Conservation (phyloP, 2,113 vertebrate genomes). For the Setophaga petechia region DNA sequence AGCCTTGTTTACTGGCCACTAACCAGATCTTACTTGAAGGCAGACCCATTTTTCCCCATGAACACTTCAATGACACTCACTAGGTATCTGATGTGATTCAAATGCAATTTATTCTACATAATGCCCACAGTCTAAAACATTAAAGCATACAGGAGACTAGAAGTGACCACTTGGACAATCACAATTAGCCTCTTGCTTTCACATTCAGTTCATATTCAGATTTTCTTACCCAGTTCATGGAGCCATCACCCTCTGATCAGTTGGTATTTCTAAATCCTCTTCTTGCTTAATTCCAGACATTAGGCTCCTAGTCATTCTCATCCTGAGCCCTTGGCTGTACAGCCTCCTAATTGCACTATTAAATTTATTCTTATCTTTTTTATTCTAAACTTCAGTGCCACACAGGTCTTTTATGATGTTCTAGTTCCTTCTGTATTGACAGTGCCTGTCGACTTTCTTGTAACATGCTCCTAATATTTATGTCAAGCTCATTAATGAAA, state of each 20-base stretch:
- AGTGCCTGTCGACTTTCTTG: background rate
- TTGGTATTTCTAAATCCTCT: background rate
- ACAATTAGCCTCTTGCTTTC: background rate
- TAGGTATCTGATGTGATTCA: background rate
- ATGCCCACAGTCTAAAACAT: background rate
- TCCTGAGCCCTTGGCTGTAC: background rate
- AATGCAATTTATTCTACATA: background rate
- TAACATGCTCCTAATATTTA: conserved; percentile 42
- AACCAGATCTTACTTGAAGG: background rate
- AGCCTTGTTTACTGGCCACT: background rate
- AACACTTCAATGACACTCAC: background rate
- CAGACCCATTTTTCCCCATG: background rate
- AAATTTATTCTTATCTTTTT: background rate
- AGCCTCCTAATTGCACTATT: background rate
- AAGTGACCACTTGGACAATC: background rate
- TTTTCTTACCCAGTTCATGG: background rate
- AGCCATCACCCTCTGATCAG: background rate
- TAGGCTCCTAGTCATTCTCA: background rate
- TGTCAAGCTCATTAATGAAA: conserved; percentile 42
- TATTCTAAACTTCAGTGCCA: background rate
- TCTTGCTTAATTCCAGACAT: background rate
- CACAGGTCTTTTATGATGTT: background rate
- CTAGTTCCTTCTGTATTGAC: conserved; percentile 30
- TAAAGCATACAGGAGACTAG: background rate
- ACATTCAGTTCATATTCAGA: background rate